Conservation (phyloP, 2,888 invertebrate species). For the Drosophila pseudotalamancana region DNA sequence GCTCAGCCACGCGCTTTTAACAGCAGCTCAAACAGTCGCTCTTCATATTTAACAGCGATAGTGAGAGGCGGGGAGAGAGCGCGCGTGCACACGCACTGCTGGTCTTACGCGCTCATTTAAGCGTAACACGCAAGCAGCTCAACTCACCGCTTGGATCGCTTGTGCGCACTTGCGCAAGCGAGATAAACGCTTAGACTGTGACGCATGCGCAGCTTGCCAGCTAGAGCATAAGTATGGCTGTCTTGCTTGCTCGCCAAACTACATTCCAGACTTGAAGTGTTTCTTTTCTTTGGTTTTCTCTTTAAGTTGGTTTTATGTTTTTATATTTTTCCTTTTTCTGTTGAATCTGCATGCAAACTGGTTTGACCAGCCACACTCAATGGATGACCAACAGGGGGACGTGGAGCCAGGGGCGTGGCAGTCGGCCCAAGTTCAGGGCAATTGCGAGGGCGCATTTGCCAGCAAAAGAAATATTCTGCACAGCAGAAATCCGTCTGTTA, state of each 20-base stretch:
- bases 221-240: conserved; percentile 11
- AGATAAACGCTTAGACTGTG: conserved; percentile 40
- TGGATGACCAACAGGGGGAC: neutral
- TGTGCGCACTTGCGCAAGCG: conserved; percentile 30
- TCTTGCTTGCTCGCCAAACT: conserved; percentile 35
- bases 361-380: conserved; percentile 61
- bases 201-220: conserved; percentile 51
- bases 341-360: conserved; percentile 63
- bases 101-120: conserved; percentile 77
- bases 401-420: neutral
- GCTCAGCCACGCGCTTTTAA: conserved; percentile 37
- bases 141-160: conserved; percentile 6
- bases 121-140: conserved; percentile 78
- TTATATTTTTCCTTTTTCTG: conserved; percentile 19
- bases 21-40: conserved; percentile 15
- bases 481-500: conserved; percentile 12
- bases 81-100: conserved; percentile 52
- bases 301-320: too few relatives aligned
- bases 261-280: conserved; percentile 24
- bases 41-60: neutral
- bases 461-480: conserved; percentile 32
- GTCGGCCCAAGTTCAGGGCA: conserved; percentile 40
- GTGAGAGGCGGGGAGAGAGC: neutral
- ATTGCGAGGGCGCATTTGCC: conserved; percentile 46
- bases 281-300: conserved; percentile 7